Evolutionary conservation across 92 coral and sea anemone species (phyloP).

Genomic region (Diadumene lineata): DNA sequence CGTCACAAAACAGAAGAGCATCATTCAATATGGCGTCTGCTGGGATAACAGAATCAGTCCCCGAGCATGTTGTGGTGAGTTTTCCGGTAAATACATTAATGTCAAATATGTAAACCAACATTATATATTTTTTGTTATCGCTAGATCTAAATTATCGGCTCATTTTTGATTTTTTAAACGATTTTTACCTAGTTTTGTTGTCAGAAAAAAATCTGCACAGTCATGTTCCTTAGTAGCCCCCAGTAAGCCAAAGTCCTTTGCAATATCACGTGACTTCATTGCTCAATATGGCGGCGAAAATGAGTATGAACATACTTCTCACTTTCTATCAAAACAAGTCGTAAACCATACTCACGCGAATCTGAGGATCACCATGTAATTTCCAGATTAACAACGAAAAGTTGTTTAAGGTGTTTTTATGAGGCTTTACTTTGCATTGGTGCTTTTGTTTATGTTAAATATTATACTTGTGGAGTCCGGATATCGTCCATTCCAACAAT

Average conservation of each 20-base stretch:
- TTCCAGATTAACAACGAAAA: not conserved
- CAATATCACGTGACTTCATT: slow-evolving; percentile 1
- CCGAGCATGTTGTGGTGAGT: slow-evolving; percentile 17
- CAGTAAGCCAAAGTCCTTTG: not conserved
- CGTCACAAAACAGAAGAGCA: not conserved
- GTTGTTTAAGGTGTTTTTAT: not conserved
- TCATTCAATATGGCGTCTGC: slow-evolving; percentile 6
- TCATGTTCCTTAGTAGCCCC: too few species aligned
- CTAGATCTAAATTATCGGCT: too few species aligned
- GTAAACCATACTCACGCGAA: not conserved
- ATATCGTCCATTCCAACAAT: not conserved
- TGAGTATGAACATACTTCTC: not conserved
- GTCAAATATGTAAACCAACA: too few species aligned
- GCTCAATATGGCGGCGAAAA: not conserved
- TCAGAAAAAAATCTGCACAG: too few species aligned
- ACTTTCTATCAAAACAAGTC: not conserved
- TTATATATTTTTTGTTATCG: too few species aligned
- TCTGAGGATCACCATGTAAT: not conserved
- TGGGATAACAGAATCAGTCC: not conserved
- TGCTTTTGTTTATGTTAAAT: not conserved
- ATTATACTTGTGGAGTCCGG: not conserved
- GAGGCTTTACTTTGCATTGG: not conserved
- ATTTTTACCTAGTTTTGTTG: too few species aligned
- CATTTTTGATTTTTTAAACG: too few species aligned
- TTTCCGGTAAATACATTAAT: too few species aligned